Evolutionary conservation across 2,888 invertebrate species (phyloP).

Genomic region (Pecten maximus): DNA sequence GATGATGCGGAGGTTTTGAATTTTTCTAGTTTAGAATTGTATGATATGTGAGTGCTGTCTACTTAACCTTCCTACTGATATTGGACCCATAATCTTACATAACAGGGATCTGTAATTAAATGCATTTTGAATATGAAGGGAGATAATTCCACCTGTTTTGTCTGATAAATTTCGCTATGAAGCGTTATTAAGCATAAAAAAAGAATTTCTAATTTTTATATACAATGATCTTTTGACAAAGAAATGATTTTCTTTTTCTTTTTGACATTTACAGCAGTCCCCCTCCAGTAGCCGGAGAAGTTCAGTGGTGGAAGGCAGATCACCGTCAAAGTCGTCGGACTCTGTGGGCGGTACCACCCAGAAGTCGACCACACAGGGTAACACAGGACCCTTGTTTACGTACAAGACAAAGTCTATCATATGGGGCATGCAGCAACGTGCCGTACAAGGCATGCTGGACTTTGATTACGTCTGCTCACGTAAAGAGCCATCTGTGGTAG

Average conservation of each 20-base stretch:
- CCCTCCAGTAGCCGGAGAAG: conserved; percentile 67
- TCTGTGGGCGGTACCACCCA: conserved; percentile 39
- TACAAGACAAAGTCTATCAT: conserved; percentile 94
- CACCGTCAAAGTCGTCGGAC: conserved; percentile 42
- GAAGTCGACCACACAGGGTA: neutral
- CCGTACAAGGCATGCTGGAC: conserved; percentile 97
- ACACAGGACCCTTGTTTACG: conserved; percentile 87
- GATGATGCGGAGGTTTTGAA: no score
- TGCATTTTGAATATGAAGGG: neutral
- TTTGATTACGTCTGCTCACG: conserved; percentile 97
- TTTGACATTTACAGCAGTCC: conserved; percentile 62
- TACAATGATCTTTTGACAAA: neutral
- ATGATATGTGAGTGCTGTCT: no score
- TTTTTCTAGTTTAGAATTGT: no score
- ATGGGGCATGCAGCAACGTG: conserved; percentile 99
- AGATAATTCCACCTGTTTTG: neutral
- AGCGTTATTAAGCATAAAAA: neutral
- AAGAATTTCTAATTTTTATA: neutral
- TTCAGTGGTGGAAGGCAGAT: conserved; percentile 61
- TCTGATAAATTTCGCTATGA: neutral
- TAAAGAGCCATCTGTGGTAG: conserved; percentile 92
- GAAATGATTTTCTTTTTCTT: neutral
- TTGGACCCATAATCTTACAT: no score
- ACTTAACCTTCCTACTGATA: no score
- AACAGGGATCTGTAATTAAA: no score